Base-by-base conservation (phyloP, 1,140 invertebrate genomes). In the Drosophila persimilis region DNA sequence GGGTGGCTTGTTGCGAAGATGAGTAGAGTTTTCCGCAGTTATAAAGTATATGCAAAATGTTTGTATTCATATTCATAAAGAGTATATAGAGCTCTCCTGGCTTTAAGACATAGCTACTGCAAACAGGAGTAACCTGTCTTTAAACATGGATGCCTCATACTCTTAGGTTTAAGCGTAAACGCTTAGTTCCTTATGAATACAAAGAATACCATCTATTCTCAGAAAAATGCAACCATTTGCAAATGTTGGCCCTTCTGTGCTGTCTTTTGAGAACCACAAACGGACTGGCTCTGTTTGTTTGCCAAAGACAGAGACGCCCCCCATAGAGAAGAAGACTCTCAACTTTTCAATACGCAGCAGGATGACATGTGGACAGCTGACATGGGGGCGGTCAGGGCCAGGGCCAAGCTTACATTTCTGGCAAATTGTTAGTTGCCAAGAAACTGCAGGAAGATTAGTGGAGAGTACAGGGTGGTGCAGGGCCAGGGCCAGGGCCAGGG, bases 321-420 rank as follows among this genome's bases (percentile, higher is more conserved):
- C 62, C 52, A 29, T 39, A 31, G 52, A 22, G 60, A 56, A 65
- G 39, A 24, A 71, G 58, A 71, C 75, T 80, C 73, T 73, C 62
- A 85, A 80, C 72, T 73, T 80, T 60, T 67, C 60, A 76, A 80
- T 69, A 77, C 75, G 64, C 65, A 66, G 45, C 31, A 51, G 61
- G 26, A 31, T 29, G 41, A 47, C 52, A 62, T 31, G 43, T 62
- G 48, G 61, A 29, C 43, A 54, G 59, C 43, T 69, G 73, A 55
- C 58, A 65, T 58, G 56, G 50, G 43, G 44, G 29, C 24, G 20
- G 45, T 39, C 57, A 46, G 9, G 29, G 54, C 51, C 43, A 50
- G 46, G 46, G 41, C n/a, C 29, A 17, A 56, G 71, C 64, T 26
- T 52, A 44, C 56, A 55, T 31, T 62, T 64, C 46, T 60, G 59